These are phyloP conservation scores for Meandrina meandrites DNA, from an alignment of 92 coral and sea anemone genomes.

Conservation along the genomic window DNA sequence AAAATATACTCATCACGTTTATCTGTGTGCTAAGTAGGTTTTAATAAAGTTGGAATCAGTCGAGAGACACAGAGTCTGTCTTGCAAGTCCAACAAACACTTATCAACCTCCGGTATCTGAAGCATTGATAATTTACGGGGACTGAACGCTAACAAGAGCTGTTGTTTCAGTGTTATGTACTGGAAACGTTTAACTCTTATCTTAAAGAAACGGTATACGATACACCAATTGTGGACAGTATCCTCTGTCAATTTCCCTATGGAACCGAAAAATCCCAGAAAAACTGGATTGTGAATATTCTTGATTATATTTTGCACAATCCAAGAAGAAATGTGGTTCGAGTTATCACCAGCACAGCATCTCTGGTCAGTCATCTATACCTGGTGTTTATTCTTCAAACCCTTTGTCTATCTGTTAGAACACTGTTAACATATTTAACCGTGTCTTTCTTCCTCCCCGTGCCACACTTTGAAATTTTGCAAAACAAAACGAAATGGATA, in stretches of 20 bases:
- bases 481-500: too few species aligned
- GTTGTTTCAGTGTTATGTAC: not conserved
- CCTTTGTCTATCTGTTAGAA: too few species aligned
- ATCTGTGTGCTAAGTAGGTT: not conserved
- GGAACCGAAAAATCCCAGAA: not conserved
- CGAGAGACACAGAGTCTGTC: not conserved
- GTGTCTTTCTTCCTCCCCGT: too few species aligned
- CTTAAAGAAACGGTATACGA: not conserved
- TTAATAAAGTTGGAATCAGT: not conserved
- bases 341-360: too few species aligned
- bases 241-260: not conserved
- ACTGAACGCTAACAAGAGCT: not conserved
- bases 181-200: not conserved
- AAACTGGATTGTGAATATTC: too few species aligned
- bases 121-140: not conserved
- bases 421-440: too few species aligned
- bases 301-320: too few species aligned
- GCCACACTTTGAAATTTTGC: too few species aligned
- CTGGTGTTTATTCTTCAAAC: too few species aligned
- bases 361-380: too few species aligned
- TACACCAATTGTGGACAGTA: not conserved
- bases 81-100: not conserved
- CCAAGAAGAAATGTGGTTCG: too few species aligned
- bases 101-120: not conserved
- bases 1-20: not conserved